A percentile compares a stretch with the other conserved stretches of the same genome.
These are phyloP conservation scores for Heteropelma amictum DNA, from an alignment of 2,888 invertebrate species.

Conservation along the genomic window DNA sequence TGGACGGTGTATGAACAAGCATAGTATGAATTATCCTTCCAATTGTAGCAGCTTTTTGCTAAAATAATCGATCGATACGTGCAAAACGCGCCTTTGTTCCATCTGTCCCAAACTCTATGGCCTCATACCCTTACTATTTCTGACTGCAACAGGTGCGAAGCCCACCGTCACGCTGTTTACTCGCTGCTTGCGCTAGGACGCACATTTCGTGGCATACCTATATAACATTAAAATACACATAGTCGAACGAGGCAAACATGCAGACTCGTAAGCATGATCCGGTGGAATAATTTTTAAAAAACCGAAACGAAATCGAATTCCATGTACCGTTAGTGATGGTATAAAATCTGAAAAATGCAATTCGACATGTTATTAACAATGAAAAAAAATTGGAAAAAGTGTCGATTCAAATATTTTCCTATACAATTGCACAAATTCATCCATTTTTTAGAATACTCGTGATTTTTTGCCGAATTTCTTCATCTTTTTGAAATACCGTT, in stretches of 20 bases:
- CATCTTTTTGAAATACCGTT: too few species aligned
- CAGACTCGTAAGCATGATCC: too few species aligned
- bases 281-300: too few species aligned
- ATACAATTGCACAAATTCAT: too few species aligned
- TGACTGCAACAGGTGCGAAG: conserved; percentile 52
- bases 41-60: conserved; percentile 72
- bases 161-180: conserved; percentile 33
- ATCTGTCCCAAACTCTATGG: conserved; percentile 12
- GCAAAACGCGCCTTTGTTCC: conserved; percentile 16
- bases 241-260: neutral
- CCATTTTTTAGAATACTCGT: too few species aligned
- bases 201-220: neutral
- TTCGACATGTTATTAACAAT: too few species aligned
- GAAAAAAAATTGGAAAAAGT: neutral
- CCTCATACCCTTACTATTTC: neutral
- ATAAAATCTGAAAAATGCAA: too few species aligned
- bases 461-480: too few species aligned
- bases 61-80: conserved; percentile 71
- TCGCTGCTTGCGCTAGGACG: conserved; percentile 17
- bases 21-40: conserved; percentile 63
- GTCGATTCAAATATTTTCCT: too few species aligned
- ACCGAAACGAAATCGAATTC: too few species aligned
- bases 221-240: neutral
- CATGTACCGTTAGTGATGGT: too few species aligned
- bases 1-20: neutral